These are phyloP conservation scores for Drosophila hamatofila DNA, from an alignment of 2,888 invertebrate species.

Conservation along the genomic window DNA sequence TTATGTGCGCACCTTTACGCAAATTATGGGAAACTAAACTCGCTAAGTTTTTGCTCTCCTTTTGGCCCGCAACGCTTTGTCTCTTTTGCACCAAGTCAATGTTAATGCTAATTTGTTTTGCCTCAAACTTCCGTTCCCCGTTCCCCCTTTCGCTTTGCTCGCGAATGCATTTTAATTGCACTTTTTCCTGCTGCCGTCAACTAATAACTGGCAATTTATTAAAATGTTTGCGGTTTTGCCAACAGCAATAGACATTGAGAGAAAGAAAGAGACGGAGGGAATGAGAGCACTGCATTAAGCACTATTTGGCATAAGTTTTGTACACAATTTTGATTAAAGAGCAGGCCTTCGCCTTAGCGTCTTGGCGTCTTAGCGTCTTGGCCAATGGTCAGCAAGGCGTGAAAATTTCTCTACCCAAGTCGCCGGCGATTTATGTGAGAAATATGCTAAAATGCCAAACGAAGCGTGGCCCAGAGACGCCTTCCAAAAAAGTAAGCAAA, in stretches of 20 bases:
- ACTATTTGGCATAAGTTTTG: constrained; percentile 57
- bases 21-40: constrained; percentile 78
- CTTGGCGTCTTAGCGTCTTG: constrained; percentile 43
- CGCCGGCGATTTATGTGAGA: constrained; percentile 77
- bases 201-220: constrained; percentile 77
- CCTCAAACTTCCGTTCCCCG: constrained; percentile 52
- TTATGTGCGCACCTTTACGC: constrained; percentile 59
- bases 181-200: constrained; percentile 71
- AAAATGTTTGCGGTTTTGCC: constrained; percentile 72
- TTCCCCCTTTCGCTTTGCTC: no score
- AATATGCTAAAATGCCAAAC: constrained; percentile 76
- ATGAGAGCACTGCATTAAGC: constrained; percentile 27
- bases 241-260: constrained; percentile 11
- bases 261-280: background rate
- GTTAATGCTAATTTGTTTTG: constrained; percentile 72
- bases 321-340: constrained; percentile 59
- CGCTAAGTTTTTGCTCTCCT: constrained; percentile 52
- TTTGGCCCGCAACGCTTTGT: constrained; percentile 20
- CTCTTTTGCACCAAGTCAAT: constrained; percentile 47
- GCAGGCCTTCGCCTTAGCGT: constrained; percentile 31
- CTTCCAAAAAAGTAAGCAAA: background rate
- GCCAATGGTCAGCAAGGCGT: constrained; percentile 66
- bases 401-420: constrained; percentile 77
- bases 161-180: constrained; percentile 76
- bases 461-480: constrained; percentile 56